These are phyloP conservation scores for Phaedon cochleariae DNA, from an alignment of 2,888 invertebrate genomes.

Conservation along the genomic window DNA sequence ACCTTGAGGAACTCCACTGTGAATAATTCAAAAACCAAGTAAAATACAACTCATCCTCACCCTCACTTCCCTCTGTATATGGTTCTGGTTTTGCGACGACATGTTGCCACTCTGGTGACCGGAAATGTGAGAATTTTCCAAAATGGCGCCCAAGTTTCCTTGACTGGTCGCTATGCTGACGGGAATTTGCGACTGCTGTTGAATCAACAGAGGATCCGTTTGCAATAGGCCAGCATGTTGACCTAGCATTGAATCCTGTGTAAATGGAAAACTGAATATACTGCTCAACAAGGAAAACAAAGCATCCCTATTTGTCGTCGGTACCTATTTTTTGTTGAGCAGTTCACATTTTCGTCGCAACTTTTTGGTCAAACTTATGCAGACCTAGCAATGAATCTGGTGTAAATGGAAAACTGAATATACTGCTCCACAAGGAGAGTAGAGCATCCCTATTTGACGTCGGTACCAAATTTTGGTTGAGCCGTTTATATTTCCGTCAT, in stretches of 20 bases:
- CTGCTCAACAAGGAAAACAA: background rate
- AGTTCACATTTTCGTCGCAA: no score
- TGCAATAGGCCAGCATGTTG: conserved; percentile 64
- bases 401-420: conserved; percentile 26
- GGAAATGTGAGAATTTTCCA: conserved; percentile 50
- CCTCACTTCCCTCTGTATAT: conserved; percentile 48
- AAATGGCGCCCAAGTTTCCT: conserved; percentile 59
- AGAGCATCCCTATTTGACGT: background rate
- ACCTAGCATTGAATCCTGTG: conserved; percentile 64
- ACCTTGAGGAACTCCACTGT: no score
- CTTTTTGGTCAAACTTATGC: no score
- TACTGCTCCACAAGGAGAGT: background rate
- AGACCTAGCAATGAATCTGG: conserved; percentile 66
- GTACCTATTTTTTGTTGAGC: background rate
- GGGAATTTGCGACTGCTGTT: conserved; percentile 60
- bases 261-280: conserved; percentile 20
- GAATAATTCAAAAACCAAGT: no score
- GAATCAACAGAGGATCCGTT: conserved; percentile 58
- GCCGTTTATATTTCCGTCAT: no score
- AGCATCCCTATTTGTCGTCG: background rate
- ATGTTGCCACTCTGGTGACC: conserved; percentile 48
- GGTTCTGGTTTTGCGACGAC: conserved; percentile 41
- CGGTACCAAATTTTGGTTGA: background rate
- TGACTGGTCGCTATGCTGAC: conserved; percentile 60
- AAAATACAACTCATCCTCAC: no score